Evolutionary conservation across 2,888 invertebrate species (phyloP).

Genomic region (Oligia fasciuncula): DNA sequence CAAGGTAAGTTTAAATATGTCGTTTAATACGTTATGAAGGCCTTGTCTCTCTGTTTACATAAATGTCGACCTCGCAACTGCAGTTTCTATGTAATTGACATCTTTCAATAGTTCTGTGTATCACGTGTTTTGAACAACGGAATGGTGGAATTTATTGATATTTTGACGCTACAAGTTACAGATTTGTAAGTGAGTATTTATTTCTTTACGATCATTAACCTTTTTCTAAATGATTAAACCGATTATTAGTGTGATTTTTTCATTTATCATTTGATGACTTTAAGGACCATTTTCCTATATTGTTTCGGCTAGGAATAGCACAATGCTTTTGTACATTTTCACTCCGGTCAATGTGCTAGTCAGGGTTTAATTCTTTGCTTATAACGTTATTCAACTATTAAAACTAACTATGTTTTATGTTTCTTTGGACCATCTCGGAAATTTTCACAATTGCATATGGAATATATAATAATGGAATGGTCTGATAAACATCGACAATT

Average conservation of each 20-base stretch:
- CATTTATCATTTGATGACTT: too few relatives aligned
- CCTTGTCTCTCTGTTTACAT: conserved; percentile 85
- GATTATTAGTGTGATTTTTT: background rate
- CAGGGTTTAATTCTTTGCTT: background rate
- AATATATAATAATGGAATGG: too few relatives aligned
- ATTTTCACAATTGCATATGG: background rate
- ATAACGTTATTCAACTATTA: background rate
- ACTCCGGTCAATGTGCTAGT: background rate
- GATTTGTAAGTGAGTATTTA: background rate
- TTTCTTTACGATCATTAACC: background rate
- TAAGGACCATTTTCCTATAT: background rate
- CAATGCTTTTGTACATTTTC: background rate
- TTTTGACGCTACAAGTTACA: background rate
- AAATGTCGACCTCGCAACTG: conserved; percentile 77
- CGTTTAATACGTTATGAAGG: conserved; percentile 78
- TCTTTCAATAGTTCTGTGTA: conserved; percentile 58
- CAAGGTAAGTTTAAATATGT: conserved; percentile 83
- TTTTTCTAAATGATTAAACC: background rate
- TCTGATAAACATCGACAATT: background rate
- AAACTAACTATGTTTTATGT: background rate
- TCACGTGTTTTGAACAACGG: background rate
- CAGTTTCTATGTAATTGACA: conserved; percentile 74
- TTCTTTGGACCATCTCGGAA: background rate
- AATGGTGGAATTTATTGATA: background rate
- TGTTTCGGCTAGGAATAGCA: background rate